A percentile compares a stretch with the other conserved stretches of the same genome.
These are phyloP conservation scores for Plemyria rubiginata DNA, from an alignment of 2,888 invertebrate species.

Conservation along the genomic window DNA sequence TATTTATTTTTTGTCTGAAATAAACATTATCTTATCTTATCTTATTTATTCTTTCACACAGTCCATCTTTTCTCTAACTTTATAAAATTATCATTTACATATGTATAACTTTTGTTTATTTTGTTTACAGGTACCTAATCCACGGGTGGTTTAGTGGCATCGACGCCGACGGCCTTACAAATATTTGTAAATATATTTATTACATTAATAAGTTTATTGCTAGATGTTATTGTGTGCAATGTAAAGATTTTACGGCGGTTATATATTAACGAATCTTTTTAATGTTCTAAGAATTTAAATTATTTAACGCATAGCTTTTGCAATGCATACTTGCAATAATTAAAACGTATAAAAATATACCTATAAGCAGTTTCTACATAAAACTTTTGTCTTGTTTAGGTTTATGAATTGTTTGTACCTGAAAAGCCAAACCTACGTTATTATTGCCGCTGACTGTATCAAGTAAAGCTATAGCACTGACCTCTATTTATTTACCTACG, in stretches of 20 bases:
- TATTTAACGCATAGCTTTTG: slow-evolving; percentile 17
- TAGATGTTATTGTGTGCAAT: slow-evolving; percentile 47
- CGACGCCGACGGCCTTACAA: slow-evolving; percentile 49
- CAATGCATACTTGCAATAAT: neutral
- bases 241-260: slow-evolving; percentile 33
- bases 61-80: no score
- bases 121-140: slow-evolving; percentile 14
- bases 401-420: no score
- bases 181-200: slow-evolving; percentile 56
- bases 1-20: no score
- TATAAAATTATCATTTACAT: no score
- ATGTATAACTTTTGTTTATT: neutral
- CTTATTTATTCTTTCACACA: no score
- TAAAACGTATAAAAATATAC: neutral
- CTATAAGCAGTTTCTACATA: no score
- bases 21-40: no score
- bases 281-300: slow-evolving; percentile 17
- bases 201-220: slow-evolving; percentile 46
- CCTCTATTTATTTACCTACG: no score
- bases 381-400: no score
- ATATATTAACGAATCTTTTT: slow-evolving; percentile 23
- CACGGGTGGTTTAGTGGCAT: slow-evolving; percentile 18
- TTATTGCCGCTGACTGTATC: no score
- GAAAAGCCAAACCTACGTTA: no score
- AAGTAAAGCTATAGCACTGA: no score